These are phyloP conservation scores for Pogonocherus hispidulus DNA, from an alignment of 2,888 invertebrate species.

Conservation along the genomic window DNA sequence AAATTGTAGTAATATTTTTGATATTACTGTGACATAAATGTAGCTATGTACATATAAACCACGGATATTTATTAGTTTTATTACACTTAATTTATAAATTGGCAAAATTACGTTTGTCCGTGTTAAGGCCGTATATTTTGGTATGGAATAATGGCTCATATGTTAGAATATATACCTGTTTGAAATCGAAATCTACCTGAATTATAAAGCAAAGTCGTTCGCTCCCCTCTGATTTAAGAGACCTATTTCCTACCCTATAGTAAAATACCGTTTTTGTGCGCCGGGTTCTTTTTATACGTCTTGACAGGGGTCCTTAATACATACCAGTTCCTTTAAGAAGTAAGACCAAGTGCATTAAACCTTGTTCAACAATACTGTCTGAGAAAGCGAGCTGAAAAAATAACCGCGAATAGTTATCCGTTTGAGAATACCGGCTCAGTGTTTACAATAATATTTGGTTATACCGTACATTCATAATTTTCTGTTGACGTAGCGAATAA, in stretches of 20 bases:
- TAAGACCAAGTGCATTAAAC: conserved; percentile 49
- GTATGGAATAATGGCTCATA: conserved; percentile 19
- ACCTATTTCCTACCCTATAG: conserved; percentile 55
- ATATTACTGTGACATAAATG: too few relatives aligned
- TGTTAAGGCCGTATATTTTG: conserved; percentile 30
- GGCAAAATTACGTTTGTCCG: too few relatives aligned
- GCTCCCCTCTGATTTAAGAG: conserved; percentile 46
- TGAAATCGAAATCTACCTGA: conserved; percentile 55
- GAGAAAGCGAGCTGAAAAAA: conserved; percentile 55
- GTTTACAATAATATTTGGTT: neutral
- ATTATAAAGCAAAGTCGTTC: conserved; percentile 49
- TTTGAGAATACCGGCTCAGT: conserved; percentile 2
- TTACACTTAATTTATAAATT: too few relatives aligned
- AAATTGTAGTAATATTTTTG: neutral
- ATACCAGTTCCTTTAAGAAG: conserved; percentile 53
- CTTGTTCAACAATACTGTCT: conserved; percentile 60
- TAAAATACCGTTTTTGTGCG: conserved; percentile 58
- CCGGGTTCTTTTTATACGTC: conserved; percentile 53
- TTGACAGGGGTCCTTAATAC: conserved; percentile 54
- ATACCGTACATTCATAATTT: too few relatives aligned
- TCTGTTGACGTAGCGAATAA: neutral
- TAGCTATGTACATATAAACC: too few relatives aligned
- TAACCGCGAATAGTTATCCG: conserved; percentile 43
- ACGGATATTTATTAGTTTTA: too few relatives aligned
- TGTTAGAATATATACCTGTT: conserved; percentile 55